Evolutionary conservation across 2,113 vertebrate genomes (phyloP).

Genomic region (Vanacampus margaritifer): DNA sequence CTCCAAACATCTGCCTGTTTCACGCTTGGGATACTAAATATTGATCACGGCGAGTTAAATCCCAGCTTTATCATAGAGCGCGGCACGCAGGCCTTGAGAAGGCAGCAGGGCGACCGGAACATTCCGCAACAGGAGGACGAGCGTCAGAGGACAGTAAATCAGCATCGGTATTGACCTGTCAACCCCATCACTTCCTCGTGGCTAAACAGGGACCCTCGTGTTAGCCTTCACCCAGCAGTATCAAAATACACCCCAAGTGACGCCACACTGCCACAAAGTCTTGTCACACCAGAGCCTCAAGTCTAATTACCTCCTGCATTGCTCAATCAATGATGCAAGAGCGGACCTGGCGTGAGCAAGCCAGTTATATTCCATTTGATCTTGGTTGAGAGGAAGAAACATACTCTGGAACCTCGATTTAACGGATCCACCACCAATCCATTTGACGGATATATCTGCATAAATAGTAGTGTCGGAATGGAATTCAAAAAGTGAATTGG

Average conservation of each 20-base stretch:
- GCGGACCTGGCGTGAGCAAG: constrained; percentile 44
- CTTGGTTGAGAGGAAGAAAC: not conserved
- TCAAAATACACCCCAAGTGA: constrained; percentile 57
- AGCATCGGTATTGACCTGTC: constrained; percentile 57
- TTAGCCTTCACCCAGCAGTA: constrained; percentile 29
- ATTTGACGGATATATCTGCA: too few species aligned
- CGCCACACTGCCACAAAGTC: constrained; percentile 53
- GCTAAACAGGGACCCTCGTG: constrained; percentile 41
- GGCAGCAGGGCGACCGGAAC: constrained; percentile 54
- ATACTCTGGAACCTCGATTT: too few species aligned
- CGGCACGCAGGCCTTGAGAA: constrained; percentile 40
- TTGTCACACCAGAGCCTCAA: constrained; percentile 52
- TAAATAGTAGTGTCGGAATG: too few species aligned
- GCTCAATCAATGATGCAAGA: constrained; percentile 71
- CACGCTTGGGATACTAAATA: constrained; percentile 94
- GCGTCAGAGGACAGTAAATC: constrained; percentile 55
- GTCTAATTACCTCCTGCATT: constrained; percentile 68
- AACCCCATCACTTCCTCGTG: constrained; percentile 43
- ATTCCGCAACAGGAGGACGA: constrained; percentile 62
- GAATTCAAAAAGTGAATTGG: too few species aligned
- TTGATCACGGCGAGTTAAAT: constrained; percentile 86
- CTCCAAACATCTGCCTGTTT: constrained; percentile 94
- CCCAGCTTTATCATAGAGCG: constrained; percentile 71
- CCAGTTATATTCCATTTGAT: constrained; percentile 43
- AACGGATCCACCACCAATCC: too few species aligned